Base-by-base conservation (phyloP, 2,888 invertebrate genomes). In the Nymphalis c-album region DNA sequence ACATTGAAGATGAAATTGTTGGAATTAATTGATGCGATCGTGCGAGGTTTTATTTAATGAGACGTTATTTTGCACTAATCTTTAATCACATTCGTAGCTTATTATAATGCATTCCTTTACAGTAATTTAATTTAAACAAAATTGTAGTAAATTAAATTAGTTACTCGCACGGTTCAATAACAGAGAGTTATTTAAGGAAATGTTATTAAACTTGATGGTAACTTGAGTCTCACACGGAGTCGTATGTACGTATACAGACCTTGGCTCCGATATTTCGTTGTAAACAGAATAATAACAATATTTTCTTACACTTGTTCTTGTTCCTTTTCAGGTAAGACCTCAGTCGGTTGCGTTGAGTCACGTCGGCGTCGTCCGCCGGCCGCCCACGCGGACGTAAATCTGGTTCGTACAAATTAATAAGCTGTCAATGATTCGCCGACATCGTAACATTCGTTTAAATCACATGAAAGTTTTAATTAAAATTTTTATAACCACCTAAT, bases 311-410 rank as follows among this genome's bases (percentile, higher is more conserved):
- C 3, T 40, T 40, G 16, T 58, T 31, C 57, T 58, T 18, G 50
- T 64, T 45, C 50, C 57, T n/a, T 64, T 64, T 22, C 64, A 64
- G 59, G 64, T 64, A 64, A 64, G 53, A 40, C 64, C 50, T 45
- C 20, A 18, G 26, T 26, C n/a, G 45, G 26, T 64, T n/a, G 10
- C 40, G 13, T 59, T 35, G 22, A 50, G 7, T 50, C 58, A 40
- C 47, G 17, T 1, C 40, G 40, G 22, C 47, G 17, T 1, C 40
- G 40, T 40, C 40, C 6, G 46, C 3, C 18, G 26, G 18, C 22
- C 48, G 40, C 58, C 64, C 35, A 57, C 63, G 40, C 22, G 22
- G 22, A n/a, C 26, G 7, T 18, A 35, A 57, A 40, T 57, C 40
- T 18, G 57, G 57, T 57, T 57, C 40, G 57, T 57, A 57, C 57